Conservation (phyloP, 2,797 vertebrate species). For the Alectoris magna region DNA sequence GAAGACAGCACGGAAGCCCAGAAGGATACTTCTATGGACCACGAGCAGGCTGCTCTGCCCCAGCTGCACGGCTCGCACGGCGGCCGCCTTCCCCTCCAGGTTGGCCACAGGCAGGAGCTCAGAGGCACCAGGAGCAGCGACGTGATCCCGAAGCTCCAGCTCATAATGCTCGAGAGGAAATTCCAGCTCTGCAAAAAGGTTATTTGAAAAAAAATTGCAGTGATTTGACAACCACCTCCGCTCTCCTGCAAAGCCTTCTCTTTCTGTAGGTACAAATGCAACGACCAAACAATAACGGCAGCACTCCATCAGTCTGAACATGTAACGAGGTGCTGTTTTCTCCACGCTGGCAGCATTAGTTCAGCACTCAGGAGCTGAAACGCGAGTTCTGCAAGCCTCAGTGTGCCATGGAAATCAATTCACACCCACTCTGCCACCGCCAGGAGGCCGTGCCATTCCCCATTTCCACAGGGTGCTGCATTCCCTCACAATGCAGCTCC, state of each 20-base stretch:
- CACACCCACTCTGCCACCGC: neutral
- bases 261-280: neutral
- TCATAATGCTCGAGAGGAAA: slow-evolving; percentile 73
- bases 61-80: slow-evolving; percentile 63
- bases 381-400: neutral
- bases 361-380: too few species aligned
- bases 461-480: neutral
- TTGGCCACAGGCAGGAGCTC: slow-evolving; percentile 39
- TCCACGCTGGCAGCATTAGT: neutral
- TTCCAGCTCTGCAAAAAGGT: slow-evolving; percentile 47
- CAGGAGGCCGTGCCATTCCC: neutral
- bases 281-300: neutral
- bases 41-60: slow-evolving; percentile 70
- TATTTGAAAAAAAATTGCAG: neutral
- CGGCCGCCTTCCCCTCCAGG: slow-evolving; percentile 54
- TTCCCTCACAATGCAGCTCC: neutral
- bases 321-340: neutral
- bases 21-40: slow-evolving; percentile 71
- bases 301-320: too few species aligned
- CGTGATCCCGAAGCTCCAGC: slow-evolving; percentile 51
- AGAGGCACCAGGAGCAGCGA: neutral
- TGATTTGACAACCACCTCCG: too few species aligned
- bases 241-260: neutral
- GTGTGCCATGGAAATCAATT: neutral
- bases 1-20: neutral